Conservation (phyloP, 2,888 invertebrate species). For the Thumatha senex region DNA sequence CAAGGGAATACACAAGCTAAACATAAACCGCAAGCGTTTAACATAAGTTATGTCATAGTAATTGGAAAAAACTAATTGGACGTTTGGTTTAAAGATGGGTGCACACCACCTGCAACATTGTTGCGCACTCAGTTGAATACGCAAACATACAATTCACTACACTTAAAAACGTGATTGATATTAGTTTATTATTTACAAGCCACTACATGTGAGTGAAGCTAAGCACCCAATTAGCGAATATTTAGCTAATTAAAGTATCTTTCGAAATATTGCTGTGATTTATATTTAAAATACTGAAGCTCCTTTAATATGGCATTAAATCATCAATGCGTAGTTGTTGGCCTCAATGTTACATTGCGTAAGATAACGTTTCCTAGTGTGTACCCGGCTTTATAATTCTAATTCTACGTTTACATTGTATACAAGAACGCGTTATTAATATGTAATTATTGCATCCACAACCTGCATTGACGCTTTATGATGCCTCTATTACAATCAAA, state of each 20-base stretch:
- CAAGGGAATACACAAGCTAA: conserved; percentile 42
- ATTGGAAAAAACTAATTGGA: conserved; percentile 49
- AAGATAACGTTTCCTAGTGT: background rate
- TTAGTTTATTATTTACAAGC: no score
- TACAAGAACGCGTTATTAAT: conserved; percentile 46
- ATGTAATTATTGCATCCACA: conserved; percentile 40
- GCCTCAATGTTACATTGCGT: background rate
- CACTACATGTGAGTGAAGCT: no score
- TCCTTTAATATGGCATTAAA: no score
- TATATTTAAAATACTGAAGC: no score
- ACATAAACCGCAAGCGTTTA: conserved; percentile 25
- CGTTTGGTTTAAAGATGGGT: conserved; percentile 24
- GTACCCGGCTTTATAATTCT: conserved; percentile 30
- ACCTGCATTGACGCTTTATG: conserved; percentile 31
- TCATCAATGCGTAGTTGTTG: no score
- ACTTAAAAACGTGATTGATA: no score
- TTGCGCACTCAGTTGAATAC: background rate
- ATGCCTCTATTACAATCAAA: conserved; percentile 14
- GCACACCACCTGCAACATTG: background rate
- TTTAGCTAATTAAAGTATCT: no score
- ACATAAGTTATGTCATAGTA: conserved; percentile 33
- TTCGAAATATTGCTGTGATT: no score
- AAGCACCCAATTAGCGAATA: no score
- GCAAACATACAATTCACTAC: no score
- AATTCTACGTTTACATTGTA: conserved; percentile 58